Evolutionary conservation across 2,113 vertebrate genomes (phyloP), one percentile per base, ranked within the genome.

Genomic region (Centrocercus urophasianus): DNA sequence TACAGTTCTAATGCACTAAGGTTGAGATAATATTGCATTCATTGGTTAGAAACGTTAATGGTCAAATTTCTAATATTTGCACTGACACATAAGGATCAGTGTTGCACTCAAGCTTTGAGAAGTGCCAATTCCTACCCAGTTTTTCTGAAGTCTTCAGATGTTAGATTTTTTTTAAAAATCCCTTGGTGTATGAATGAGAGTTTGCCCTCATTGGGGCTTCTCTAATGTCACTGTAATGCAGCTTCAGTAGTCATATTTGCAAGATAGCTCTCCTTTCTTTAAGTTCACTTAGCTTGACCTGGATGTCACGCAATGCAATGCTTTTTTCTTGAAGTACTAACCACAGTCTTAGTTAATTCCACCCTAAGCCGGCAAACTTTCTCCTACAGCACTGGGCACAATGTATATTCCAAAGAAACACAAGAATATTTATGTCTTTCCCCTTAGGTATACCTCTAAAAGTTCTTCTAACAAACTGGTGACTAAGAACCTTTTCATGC

Each of bases 321-420:
- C 52, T 61, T 45, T 40, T 36, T 85, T 57, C 48, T 43, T 27
- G 60, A 28, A 40, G 17, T 40, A 22, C 25, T 87, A 69, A 72
- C 7, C 21, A 52, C 28, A 56, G 7, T 84, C 19, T 24, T 71
- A 10, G 20, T 69, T 89, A 85, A 66, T 30, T 90, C 19, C 11
- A 74, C 9, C 9, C 52, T 50, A 27, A 5, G 7, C 8, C 63
- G 21, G 18, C 13, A 47, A 22, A 61, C 19, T 57, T 79, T 69
- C 7, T 34, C 45, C 24, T n/a, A 48, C 17, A 63, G 22, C 17
- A 48, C 0, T 0, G 1, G 54, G 60, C 6, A n/a, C 14, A 32
- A 21, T 27, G 75, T 12, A 47, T 3, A 34, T 3, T 52, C 19
- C 27, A 61, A 47, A 15, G 17, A 69, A 95, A 60, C 7, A 4